These are phyloP conservation scores for Bombylius discolor DNA, from an alignment of 2,888 invertebrate species.

Conservation along the genomic window DNA sequence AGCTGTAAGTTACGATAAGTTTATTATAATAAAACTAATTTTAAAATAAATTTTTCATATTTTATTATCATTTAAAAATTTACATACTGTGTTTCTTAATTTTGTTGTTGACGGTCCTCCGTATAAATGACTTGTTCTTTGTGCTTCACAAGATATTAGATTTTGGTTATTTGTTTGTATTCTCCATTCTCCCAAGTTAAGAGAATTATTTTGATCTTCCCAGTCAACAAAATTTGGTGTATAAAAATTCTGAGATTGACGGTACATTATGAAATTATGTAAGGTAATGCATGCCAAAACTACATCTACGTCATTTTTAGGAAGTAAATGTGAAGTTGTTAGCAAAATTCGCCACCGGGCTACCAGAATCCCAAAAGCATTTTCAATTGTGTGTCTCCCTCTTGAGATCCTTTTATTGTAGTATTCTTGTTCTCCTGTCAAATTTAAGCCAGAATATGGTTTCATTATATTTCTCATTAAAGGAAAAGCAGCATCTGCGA, in stretches of 20 bases:
- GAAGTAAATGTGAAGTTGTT: conserved; percentile 6
- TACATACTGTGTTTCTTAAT: neutral
- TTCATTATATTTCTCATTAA: conserved; percentile 4
- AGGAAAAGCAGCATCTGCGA: conserved; percentile 8
- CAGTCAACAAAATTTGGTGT: neutral
- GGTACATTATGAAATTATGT: conserved; percentile 10
- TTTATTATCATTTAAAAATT: neutral
- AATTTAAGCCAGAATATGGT: conserved; percentile 5
- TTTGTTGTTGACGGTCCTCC: neutral
- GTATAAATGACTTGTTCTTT: neutral
- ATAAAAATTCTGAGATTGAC: neutral
- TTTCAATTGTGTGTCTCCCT: conserved; percentile 5
- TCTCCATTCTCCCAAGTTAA: neutral
- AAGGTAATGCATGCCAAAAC: conserved; percentile 5
- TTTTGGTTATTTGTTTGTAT: neutral
- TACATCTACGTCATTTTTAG: conserved; percentile 9
- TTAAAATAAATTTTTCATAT: neutral
- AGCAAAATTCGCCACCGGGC: conserved; percentile 9
- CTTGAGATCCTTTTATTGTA: conserved; percentile 7
- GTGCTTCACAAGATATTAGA: neutral
- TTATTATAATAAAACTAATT: no score
- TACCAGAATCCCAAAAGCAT: conserved; percentile 7
- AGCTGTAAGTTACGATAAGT: no score
- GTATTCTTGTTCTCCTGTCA: neutral
- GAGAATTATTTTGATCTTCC: neutral